phyloP scores from a whole-genome alignment of 2,113 vertebrate species.

The Rissa tridactyla region DNA sequence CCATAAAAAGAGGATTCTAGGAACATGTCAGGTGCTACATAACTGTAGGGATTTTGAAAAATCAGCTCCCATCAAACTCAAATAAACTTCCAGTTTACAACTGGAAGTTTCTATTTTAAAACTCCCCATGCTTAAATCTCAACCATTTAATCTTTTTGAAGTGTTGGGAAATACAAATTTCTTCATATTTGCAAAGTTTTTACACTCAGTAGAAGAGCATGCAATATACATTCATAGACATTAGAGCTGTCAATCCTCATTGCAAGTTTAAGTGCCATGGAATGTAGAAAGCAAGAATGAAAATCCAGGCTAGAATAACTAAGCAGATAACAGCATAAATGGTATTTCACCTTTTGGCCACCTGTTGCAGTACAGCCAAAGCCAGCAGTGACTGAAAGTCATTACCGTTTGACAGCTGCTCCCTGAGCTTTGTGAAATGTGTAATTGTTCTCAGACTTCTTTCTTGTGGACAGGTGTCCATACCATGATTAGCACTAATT shows the following conservation, averaged over 20 bases:
- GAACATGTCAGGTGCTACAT: background rate
- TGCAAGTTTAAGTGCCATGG: background rate
- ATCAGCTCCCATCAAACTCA: background rate
- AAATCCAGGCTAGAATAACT: background rate
- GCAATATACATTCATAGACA: background rate
- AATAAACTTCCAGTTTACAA: background rate
- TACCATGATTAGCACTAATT: conserved; percentile 58
- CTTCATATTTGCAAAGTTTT: background rate
- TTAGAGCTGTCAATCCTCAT: background rate
- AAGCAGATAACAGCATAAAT: background rate
- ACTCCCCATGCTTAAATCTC: background rate
- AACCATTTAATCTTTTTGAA: background rate
- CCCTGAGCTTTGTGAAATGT: conserved; percentile 24
- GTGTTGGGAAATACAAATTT: background rate
- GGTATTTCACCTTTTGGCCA: conserved; percentile 34
- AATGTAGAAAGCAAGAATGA: background rate
- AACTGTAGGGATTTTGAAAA: background rate
- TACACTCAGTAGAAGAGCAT: background rate
- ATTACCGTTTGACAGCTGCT: conserved; percentile 57
- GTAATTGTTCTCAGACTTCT: conserved; percentile 39
- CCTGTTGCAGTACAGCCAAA: conserved; percentile 10
- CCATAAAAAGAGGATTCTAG: background rate
- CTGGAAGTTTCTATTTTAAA: background rate
- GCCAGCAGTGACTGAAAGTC: conserved; percentile 4
- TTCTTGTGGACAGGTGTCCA: conserved; percentile 61